phyloP scores from a whole-genome alignment of 1,140 invertebrate genomes.

The Contarinia nasturtii region DNA sequence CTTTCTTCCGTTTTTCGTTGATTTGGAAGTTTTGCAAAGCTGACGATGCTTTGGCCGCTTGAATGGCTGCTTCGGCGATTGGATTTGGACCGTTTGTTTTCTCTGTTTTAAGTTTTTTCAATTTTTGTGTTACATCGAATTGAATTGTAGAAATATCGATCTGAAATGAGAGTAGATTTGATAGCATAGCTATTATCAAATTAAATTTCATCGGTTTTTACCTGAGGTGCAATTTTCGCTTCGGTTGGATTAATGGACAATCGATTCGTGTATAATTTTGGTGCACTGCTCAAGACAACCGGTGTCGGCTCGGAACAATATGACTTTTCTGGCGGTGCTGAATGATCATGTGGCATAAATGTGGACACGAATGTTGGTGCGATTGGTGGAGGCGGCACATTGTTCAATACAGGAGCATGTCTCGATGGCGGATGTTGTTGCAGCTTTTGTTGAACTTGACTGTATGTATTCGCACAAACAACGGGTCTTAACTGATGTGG shows the following conservation, averaged over 20 bases:
- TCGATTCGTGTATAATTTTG: conserved; percentile 35
- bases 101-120: conserved; percentile 43
- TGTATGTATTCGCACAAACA: conserved; percentile 45
- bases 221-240: conserved; percentile 24
- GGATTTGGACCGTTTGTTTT: conserved; percentile 34
- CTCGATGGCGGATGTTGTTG: conserved; percentile 28
- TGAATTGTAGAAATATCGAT: conserved; percentile 40
- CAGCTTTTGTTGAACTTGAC: conserved; percentile 40
- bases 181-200: conserved; percentile 22
- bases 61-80: conserved; percentile 38
- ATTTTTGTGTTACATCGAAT: conserved; percentile 40
- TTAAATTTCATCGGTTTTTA: conserved; percentile 20
- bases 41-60: conserved; percentile 35
- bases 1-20: conserved; percentile 40
- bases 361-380: conserved; percentile 22
- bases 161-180: conserved; percentile 14
- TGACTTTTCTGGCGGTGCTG: conserved; percentile 3
- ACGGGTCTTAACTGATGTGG: conserved; percentile 35
- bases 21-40: conserved; percentile 29
- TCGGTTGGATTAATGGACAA: conserved; percentile 19
- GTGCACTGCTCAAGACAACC: conserved; percentile 37
- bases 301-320: conserved; percentile 27
- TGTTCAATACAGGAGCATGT: conserved; percentile 19
- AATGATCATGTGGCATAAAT: conserved; percentile 23
- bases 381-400: conserved; percentile 29